These are phyloP conservation scores for Malurus elegans DNA, from an alignment of 2,113 vertebrate genomes.

Conservation along the genomic window DNA sequence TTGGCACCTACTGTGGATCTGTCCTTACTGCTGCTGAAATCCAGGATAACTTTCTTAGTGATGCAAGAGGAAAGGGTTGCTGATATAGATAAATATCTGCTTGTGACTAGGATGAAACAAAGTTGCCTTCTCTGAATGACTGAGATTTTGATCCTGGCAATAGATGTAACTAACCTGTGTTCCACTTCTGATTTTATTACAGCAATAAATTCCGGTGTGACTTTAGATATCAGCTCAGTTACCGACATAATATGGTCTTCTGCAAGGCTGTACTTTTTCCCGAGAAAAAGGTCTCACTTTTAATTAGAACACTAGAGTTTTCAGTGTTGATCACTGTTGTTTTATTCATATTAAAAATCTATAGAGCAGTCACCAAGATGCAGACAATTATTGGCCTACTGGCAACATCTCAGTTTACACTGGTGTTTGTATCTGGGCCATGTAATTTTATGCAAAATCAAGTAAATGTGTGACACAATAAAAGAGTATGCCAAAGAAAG, in stretches of 20 bases:
- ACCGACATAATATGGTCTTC: not conserved
- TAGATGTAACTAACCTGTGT: not conserved
- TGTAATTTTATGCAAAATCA: not conserved
- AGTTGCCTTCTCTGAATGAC: not conserved
- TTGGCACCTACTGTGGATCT: not conserved
- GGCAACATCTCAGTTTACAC: not conserved
- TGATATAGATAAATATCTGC: not conserved
- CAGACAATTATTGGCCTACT: not conserved
- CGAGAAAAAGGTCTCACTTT: not conserved
- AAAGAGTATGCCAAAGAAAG: not conserved
- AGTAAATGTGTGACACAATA: not conserved
- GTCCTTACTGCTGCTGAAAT: not conserved
- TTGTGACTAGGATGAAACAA: not conserved
- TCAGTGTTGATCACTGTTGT: not conserved
- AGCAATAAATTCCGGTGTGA: slow-evolving; percentile 3
- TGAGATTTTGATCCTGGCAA: not conserved
- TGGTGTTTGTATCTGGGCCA: not conserved
- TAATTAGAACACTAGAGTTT: not conserved
- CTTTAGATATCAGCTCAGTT: not conserved
- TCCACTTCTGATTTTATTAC: not conserved
- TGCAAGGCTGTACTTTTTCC: not conserved
- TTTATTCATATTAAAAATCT: not conserved
- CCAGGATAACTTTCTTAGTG: not conserved
- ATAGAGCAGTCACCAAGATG: not conserved
- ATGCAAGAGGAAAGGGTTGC: not conserved